Percentiles rank a stretch among this genome's conserved stretches.
Conservation (phyloP, 2,888 invertebrate genomes). For the Atethmia centrago region DNA sequence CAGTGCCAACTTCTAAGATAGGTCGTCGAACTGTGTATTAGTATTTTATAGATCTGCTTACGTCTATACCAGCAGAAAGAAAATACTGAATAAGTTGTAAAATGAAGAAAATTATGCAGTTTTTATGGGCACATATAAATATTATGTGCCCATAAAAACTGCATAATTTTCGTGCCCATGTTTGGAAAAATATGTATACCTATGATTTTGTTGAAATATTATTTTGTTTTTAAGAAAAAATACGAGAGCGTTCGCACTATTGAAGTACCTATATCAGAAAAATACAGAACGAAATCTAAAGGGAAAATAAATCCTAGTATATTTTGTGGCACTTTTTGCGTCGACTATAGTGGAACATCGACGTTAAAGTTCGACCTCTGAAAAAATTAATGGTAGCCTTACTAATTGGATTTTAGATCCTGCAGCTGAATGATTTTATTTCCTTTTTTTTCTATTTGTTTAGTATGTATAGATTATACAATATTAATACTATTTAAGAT, state of each 20-base stretch:
- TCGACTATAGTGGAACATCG: neutral
- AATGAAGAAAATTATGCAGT: conserved; percentile 44
- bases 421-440: neutral
- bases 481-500: neutral
- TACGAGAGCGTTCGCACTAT: neutral
- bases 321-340: neutral
- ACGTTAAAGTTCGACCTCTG: neutral
- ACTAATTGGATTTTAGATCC: neutral
- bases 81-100: conserved; percentile 44
- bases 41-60: conserved; percentile 58
- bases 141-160: too few species aligned
- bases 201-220: conserved; percentile 4
- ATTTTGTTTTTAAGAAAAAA: conserved; percentile 11
- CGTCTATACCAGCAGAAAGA: conserved; percentile 29
- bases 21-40: conserved; percentile 44
- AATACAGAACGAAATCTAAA: neutral
- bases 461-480: neutral
- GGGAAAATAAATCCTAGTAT: too few species aligned
- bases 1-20: conserved; percentile 46
- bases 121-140: conserved; percentile 44
- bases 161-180: too few species aligned
- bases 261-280: neutral
- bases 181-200: conserved; percentile 21
- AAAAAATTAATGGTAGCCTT: neutral
- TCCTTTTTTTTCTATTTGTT: neutral